Evolutionary conservation across 2,797 vertebrate genomes (phyloP), one percentile per base, ranked within the genome.

Genomic region (Sebastes vulpes): DNA sequence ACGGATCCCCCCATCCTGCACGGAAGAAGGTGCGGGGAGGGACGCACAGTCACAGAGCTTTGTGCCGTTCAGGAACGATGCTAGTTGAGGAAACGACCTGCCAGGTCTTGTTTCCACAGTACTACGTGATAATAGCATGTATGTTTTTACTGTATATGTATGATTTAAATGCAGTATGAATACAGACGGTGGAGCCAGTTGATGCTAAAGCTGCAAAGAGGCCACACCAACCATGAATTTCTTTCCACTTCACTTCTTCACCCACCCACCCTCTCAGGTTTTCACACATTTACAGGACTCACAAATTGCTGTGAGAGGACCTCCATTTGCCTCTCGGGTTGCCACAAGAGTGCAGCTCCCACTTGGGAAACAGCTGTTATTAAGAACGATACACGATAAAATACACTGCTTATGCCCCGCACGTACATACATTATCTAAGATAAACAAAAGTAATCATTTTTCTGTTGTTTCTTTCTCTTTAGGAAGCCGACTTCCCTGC

Each of bases 211-310:
- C 64, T 46, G 58, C 70, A 70, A 42, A 72, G 28, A 77, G 68
- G 66, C 32, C 25, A 26, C 28, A 16, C 77, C 54, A 57, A 38
- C 46, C 46, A 28, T 65, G n/a, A 80, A 74, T 85, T 65, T 71
- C 23, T 73, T 81, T 78, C 58, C 65, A 54, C 78, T 63, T 84
- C 38, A 20, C 32, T 60, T 79, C 29, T 70, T 59, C 50, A 23
- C 38, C 52, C 58, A 23, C 31, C 28, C 48, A 50, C 26, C 29
- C 46, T 61, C 35, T 9, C 29, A 68, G 50, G 65, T 88, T 81
- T 87, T 89, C 82, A 89, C 83, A 89, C 81, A 57, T 90, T 82
- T 64, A 28, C 77, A 74, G 72, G 77, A 78, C 57, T 82, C 61
- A 74, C 48, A 38, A 81, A 80, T 80, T 81, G 67, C 65, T 79